Conservation (phyloP, 2,113 vertebrate species). For the Triplophysa dalaica region DNA sequence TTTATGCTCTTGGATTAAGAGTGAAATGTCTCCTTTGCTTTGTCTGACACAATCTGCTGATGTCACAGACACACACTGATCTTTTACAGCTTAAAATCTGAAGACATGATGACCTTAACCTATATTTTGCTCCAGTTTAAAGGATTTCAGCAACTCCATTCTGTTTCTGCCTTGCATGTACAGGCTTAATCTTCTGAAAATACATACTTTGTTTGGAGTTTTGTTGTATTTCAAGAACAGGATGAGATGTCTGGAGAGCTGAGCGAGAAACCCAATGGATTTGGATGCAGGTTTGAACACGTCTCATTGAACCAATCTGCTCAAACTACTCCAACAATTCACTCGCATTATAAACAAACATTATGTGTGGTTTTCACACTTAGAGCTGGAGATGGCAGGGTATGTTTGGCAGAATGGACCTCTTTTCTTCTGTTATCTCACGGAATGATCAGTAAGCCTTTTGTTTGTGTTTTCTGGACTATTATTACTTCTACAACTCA, state of each 20-base stretch:
- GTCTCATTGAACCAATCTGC: slow-evolving; percentile 18
- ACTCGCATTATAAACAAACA: slow-evolving; percentile 30
- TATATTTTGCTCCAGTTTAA: background rate
- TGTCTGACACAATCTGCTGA: slow-evolving; percentile 5
- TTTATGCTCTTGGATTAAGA: slow-evolving; percentile 38
- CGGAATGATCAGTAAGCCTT: slow-evolving; percentile 4
- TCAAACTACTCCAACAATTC: slow-evolving; percentile 27
- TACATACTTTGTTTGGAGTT: too few relatives aligned
- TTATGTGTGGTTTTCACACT: slow-evolving; percentile 20
- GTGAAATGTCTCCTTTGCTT: background rate
- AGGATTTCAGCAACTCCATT: background rate
- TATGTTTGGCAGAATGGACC: slow-evolving; percentile 28
- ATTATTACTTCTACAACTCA: background rate
- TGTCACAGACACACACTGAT: slow-evolving; percentile 24
- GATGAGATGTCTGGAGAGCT: background rate
- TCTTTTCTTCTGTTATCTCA: slow-evolving; percentile 35
- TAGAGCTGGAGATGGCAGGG: slow-evolving; percentile 13
- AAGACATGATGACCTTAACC: background rate
- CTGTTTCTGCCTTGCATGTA: too few relatives aligned
- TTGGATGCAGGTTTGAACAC: background rate
- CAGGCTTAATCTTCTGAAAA: too few relatives aligned
- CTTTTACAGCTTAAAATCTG: slow-evolving; percentile 16
- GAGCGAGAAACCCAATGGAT: slow-evolving; percentile 5
- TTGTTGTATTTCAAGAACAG: too few relatives aligned
- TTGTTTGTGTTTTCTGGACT: slow-evolving; percentile 17